A percentile compares a stretch with the other conserved stretches of the same genome.
These are phyloP conservation scores for Muschampia plurimacula DNA, from an alignment of 2,888 invertebrate species.

Conservation along the genomic window DNA sequence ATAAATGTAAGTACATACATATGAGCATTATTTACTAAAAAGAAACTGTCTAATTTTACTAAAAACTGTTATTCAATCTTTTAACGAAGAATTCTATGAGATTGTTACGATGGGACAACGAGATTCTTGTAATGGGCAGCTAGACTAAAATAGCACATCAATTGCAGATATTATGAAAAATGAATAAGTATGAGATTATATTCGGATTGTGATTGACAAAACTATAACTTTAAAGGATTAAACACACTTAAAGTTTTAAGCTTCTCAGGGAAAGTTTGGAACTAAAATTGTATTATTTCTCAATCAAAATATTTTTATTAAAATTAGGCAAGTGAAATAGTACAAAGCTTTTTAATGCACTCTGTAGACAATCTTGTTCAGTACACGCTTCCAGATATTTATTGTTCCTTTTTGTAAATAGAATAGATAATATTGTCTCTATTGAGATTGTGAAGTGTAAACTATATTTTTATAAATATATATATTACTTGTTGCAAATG, in stretches of 20 bases:
- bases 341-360: constrained; percentile 57
- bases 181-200: too few relatives aligned
- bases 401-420: constrained; percentile 63
- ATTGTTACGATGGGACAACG: too few relatives aligned
- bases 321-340: constrained; percentile 44
- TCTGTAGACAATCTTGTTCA: constrained; percentile 43
- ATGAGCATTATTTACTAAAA: not conserved
- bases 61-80: not conserved
- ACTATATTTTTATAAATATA: constrained; percentile 76
- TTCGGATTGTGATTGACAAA: too few relatives aligned
- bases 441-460: constrained; percentile 74
- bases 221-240: too few relatives aligned
- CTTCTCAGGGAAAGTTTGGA: too few relatives aligned
- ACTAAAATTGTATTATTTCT: not conserved
- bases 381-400: constrained; percentile 56
- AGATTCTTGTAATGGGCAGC: too few relatives aligned
- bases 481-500: constrained; percentile 51
- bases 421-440: constrained; percentile 63
- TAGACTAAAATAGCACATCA: too few relatives aligned
- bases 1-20: too few relatives aligned
- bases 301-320: not conserved
- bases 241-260: too few relatives aligned
- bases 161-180: too few relatives aligned
- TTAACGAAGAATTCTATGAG: too few relatives aligned
- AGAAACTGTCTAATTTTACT: not conserved